phyloP scores from a whole-genome alignment of 2,888 invertebrate genomes.

The Noctua fimbriata region DNA sequence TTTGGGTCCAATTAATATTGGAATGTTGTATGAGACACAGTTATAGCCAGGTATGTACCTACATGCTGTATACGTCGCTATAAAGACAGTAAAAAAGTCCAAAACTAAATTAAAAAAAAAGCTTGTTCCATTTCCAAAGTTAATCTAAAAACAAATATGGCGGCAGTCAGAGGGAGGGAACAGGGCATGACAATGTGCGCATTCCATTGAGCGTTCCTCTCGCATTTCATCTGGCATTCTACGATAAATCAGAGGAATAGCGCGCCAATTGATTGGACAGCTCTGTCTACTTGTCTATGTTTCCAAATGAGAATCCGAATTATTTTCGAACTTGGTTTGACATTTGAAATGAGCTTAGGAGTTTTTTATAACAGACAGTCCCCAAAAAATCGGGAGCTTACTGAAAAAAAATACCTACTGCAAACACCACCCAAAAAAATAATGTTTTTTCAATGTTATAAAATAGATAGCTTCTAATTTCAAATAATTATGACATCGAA shows the following conservation, averaged over 20 bases:
- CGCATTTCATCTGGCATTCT: slow-evolving; percentile 61
- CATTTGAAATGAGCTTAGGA: slow-evolving; percentile 27
- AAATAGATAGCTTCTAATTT: not conserved
- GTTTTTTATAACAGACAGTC: not conserved
- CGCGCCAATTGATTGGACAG: slow-evolving; percentile 52
- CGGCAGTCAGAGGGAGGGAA: slow-evolving; percentile 2
- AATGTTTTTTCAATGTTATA: not conserved
- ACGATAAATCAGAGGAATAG: slow-evolving; percentile 59
- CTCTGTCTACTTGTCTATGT: slow-evolving; percentile 43
- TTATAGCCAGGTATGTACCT: too few species aligned
- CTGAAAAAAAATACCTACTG: not conserved
- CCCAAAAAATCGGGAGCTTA: not conserved
- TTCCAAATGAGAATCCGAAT: slow-evolving; percentile 32
- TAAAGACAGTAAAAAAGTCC: not conserved
- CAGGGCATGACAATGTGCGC: slow-evolving; percentile 51
- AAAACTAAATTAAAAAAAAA: slow-evolving; percentile 1
- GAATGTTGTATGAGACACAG: not conserved
- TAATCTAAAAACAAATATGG: slow-evolving; percentile 47
- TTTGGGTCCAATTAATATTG: not conserved
- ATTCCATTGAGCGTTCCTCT: slow-evolving; percentile 47
- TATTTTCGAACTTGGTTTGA: slow-evolving; percentile 32
- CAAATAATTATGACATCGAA: not conserved
- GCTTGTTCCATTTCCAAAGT: slow-evolving; percentile 30
- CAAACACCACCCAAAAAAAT: too few species aligned
- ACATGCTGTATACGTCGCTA: too few species aligned